A percentile compares a stretch with the other conserved stretches of the same genome.
Conservation (phyloP, 35 echinoderm and acorn worm genomes). For the Lytechinus pictus region DNA sequence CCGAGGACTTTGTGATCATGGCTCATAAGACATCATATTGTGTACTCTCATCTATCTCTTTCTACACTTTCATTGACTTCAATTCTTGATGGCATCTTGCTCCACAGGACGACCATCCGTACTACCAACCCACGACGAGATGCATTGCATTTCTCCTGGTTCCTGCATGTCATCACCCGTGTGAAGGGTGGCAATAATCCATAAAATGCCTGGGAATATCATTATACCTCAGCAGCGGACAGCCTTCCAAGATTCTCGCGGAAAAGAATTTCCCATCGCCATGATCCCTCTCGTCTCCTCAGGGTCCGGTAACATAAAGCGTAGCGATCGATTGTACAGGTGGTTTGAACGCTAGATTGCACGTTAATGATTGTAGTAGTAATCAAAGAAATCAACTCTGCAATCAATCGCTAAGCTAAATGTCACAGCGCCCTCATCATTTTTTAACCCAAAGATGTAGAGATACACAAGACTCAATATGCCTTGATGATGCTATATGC, state of each 20-base stretch:
- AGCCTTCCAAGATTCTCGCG: neutral
- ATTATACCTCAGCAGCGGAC: neutral
- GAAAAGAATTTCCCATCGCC: neutral
- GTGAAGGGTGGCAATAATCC: neutral
- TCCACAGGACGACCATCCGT: neutral
- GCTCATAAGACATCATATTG: neutral
- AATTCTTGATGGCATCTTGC: neutral
- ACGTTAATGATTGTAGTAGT: no score
- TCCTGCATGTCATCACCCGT: neutral
- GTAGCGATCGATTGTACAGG: no score
- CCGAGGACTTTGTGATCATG: neutral
- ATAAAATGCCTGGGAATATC: neutral
- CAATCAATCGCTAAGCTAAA: no score
- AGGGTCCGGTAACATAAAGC: neutral
- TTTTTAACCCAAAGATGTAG: neutral
- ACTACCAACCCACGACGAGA: neutral
- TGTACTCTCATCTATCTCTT: neutral
- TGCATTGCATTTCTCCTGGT: neutral
- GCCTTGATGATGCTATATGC: neutral
- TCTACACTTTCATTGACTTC: neutral
- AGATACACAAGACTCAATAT: neutral
- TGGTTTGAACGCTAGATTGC: no score
- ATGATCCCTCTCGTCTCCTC: neutral
- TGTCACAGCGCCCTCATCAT: no score
- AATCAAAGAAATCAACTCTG: no score